Base-by-base conservation (phyloP, 2,113 vertebrate species). In the Leucopsar rothschildi region DNA sequence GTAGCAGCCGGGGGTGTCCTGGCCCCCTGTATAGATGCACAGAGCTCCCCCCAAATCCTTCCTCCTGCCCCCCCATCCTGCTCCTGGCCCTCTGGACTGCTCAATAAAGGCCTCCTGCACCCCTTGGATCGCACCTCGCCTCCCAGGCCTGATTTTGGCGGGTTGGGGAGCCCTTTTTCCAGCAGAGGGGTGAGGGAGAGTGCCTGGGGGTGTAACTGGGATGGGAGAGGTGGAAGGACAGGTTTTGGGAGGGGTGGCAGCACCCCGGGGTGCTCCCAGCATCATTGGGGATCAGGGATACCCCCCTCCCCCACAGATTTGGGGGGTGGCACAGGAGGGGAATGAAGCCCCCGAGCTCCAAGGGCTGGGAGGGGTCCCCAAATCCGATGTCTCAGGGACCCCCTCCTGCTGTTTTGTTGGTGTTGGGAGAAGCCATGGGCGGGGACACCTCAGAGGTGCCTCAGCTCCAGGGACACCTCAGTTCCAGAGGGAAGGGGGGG, bases 31-130 rank as follows among this genome's bases (percentile, higher is more conserved):
- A 96, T 66, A 96, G 95, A 86, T 90, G 93, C 95, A 95, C 97
- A 95, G 95, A 92, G 49, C 17, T 27, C 60, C 57, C 55, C 35
- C 60, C 56, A 45, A 0, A 16, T 7, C 76, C 79, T 65, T 59
- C 70, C 28, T 23, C 60, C 42, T 50, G 82, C 64, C 70, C 76
- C 82, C 55, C 31, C 86, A 37, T 44, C 12, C 53, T 53, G 63
- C 68, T 82, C 69, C 73, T 44, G 81, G 24, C 50, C 50, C 23
- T 82, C 85, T 44, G 78, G 75, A 71, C 50, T 33, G 95, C 95
- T 97, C 92, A 96, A 96, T 96, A 96, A 96, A 95, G 29, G 86
- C 92, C 93, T 86, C 72, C 47, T 90, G 92, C 80, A 95, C 92
- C 92, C 92, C 94, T 95, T 82, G 87, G 93, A 94, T 88, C 4